Evolutionary conservation across 2,113 vertebrate species (phyloP), one percentile per base, ranked within the genome.

Genomic region (Neolamprologus sp.): DNA sequence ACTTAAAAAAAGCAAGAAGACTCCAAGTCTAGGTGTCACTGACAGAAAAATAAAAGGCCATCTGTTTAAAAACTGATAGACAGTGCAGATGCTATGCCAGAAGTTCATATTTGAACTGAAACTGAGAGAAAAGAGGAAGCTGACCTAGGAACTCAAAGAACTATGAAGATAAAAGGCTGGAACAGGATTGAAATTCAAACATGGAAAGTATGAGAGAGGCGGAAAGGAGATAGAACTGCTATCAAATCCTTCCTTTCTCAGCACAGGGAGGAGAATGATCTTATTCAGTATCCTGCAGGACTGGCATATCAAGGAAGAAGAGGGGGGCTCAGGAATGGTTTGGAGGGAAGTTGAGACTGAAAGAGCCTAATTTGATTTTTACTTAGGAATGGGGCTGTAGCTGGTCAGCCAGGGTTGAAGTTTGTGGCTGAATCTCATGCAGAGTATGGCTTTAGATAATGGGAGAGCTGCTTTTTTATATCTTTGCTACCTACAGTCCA

Each of bases 241-340:
- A 87, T 87, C 81, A 92, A 90, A 92, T 85, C 89, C 90, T 85
- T 89, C 71, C 85, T 93, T 91, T 93, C 84, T 92, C 63, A 47
- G 82, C 33, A 81, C 13, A 83, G 88, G 63, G 47, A 73, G 65
- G 9, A 68, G 16, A 58, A 90, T 91, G 6, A 90, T 85, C 71
- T 47, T 84, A 80, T 83, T 85, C 78, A 82, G 17, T 17, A 65
- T 86, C 83, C 81, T 80, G 68, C 33, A 80, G 73, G 51, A 53
- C 57, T 80, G 83, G 80, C 78, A 82, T 75, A 54, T 80, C 7
- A 42, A 80, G 55, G 54, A 84, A 68, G 80, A 68, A n/a, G 51
- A 87, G 42, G 82, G 68, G 28, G 79, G 57, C 12, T 14, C 7
- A 42, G 45, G 60, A 45, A 49, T 21, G 23, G 16, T 26, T 49